Base-by-base conservation (phyloP, 2,888 invertebrate species). In the Mythimna impura region DNA sequence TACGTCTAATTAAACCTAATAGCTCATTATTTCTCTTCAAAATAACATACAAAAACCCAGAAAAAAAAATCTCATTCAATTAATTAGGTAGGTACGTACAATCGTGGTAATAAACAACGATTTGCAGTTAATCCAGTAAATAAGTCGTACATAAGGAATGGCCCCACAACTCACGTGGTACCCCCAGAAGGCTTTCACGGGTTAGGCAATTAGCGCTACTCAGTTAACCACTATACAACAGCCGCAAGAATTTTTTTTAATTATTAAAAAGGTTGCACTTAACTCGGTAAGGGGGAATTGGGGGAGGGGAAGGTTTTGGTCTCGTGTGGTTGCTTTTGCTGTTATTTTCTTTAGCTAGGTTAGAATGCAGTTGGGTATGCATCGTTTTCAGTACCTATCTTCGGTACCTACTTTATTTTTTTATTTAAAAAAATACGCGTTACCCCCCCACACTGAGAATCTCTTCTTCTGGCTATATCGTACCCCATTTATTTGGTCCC, bases 181-280 rank as follows among this genome's bases (percentile, higher is more conserved):
- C 88, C 93, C 92, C 92, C 90, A 90, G 90, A 90, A 94, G 94
- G 94, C 95, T 94, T 93, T 94, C 94, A 94, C 91, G 94, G 94
- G 93, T 94, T 92, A 93, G 91, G 93, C 91, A 95, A 95, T 96
- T 96, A 95, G 94, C 93, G 93, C 96, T 95, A 95, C 94, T 95
- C 96, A 96, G 94, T 96, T 95, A 96, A 93, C 90, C 95, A 93
- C 94, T 93, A 94, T 90, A 91, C 88, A 79, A 82, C 81, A 88
- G 90, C 87, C 88, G 88, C 90, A 92, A 93, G 94, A 94, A 94
- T 93, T 95, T 94, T 94, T 92, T 94, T 95, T 95, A 95, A 96
- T 95, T 92, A 95, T 95, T 95, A 94, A 96, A 95, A 94, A 94
- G 94, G 94, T 93, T 94, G 95, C 95, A 95, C 95, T 95, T 93